Percentiles rank a stretch among this genome's conserved stretches.
Evolutionary conservation across 2,797 vertebrate genomes (phyloP).

Genomic region (Sylvilagus floridanus): DNA sequence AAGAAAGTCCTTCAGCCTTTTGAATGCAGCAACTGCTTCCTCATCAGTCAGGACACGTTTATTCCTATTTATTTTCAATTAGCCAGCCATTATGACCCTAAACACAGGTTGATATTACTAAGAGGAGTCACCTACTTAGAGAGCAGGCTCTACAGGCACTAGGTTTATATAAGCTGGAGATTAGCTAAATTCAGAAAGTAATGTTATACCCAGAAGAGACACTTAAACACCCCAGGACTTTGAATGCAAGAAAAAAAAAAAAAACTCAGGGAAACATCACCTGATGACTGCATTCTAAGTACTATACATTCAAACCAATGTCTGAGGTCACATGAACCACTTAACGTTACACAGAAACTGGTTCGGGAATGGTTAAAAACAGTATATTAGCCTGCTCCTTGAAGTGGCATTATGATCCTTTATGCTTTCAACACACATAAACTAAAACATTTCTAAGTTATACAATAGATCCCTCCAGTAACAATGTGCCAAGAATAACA

Average conservation of each 20-base stretch:
- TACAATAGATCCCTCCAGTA: neutral
- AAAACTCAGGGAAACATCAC: neutral
- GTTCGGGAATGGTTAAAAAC: neutral
- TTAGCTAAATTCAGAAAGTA: slow-evolving; percentile 13
- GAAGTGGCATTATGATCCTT: neutral
- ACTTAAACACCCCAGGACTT: slow-evolving; percentile 18
- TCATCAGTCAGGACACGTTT: neutral
- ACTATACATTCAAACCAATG: neutral
- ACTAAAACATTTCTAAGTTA: neutral
- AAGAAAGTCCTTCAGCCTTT: neutral
- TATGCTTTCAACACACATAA: neutral
- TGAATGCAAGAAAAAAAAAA: neutral
- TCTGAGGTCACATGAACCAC: neutral
- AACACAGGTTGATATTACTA: neutral
- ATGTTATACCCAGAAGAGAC: neutral
- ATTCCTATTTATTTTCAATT: neutral
- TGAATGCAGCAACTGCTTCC: neutral
- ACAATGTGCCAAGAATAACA: too few relatives aligned
- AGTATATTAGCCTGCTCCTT: neutral
- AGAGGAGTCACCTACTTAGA: neutral
- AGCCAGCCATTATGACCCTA: neutral
- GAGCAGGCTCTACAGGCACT: neutral
- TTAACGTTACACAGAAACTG: neutral
- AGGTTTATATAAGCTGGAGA: neutral
- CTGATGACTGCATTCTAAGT: neutral